Evolutionary conservation across 92 coral and sea anemone species (phyloP).

Genomic region (Plumapathes pennacea): DNA sequence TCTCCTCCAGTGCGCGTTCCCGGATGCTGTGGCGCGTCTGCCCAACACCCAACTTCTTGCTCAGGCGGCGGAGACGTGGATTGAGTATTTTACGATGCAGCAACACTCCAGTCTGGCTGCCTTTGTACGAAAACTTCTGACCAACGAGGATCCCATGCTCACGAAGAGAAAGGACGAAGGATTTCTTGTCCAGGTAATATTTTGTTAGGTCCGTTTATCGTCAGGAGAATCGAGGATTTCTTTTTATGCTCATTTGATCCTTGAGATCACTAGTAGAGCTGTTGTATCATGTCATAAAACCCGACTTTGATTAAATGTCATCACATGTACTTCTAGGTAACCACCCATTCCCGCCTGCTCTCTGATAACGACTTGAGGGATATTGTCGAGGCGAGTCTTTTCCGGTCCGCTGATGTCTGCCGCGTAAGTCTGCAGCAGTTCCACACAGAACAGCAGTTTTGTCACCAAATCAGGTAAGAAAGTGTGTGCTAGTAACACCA

Average conservation of each 20-base stretch:
- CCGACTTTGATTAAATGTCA: no score
- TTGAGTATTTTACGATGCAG: slow-evolving; percentile 63
- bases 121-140: slow-evolving; percentile 44
- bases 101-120: slow-evolving; percentile 78
- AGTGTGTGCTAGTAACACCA: no score
- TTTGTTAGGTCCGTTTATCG: no score
- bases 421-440: slow-evolving; percentile 67
- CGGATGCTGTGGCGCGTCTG: slow-evolving; percentile 87
- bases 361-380: slow-evolving; percentile 58
- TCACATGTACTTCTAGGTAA: slow-evolving; percentile 44
- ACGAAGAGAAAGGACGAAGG: slow-evolving; percentile 35
- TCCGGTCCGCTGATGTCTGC: slow-evolving; percentile 8
- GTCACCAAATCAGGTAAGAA: no score
- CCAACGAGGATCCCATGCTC: slow-evolving; percentile 16
- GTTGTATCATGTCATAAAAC: no score
- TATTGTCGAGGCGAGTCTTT: slow-evolving; percentile 25
- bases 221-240: no score
- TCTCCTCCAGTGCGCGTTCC: slow-evolving; percentile 76
- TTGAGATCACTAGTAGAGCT: no score
- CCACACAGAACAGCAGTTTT: slow-evolving; percentile 76
- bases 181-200: slow-evolving; percentile 73
- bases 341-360: slow-evolving; percentile 72
- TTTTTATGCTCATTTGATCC: no score
- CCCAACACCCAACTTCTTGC: slow-evolving; percentile 48
- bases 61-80: slow-evolving; percentile 62